phyloP scores from a whole-genome alignment of 2,888 invertebrate genomes.

The Drosophila paranaensis region DNA sequence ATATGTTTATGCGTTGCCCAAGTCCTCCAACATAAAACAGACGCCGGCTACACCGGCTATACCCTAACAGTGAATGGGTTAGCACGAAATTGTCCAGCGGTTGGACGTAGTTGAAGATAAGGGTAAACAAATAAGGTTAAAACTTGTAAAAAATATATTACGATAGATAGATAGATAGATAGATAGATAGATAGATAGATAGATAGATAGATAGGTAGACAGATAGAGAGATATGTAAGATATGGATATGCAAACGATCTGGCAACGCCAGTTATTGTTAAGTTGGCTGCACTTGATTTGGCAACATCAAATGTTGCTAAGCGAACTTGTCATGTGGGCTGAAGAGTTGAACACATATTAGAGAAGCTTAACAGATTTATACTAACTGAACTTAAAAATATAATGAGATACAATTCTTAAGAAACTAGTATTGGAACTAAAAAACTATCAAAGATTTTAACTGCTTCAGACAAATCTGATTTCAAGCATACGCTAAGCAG shows the following conservation, averaged over 20 bases:
- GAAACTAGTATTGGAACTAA: neutral
- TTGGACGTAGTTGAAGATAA: neutral
- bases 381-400: neutral
- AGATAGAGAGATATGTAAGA: too few relatives aligned
- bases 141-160: too few relatives aligned
- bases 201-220: too few relatives aligned
- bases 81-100: neutral
- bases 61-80: slow-evolving; percentile 15
- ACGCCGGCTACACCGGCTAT: slow-evolving; percentile 11
- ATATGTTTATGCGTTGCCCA: slow-evolving; percentile 39
- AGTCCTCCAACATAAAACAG: slow-evolving; percentile 55
- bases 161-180: too few relatives aligned
- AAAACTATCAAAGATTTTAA: neutral
- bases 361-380: neutral
- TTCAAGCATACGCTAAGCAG: neutral
- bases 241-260: neutral
- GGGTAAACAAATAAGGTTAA: too few relatives aligned
- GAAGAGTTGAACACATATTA: neutral
- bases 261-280: slow-evolving; percentile 4
- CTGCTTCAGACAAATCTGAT: neutral
- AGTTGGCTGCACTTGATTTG: neutral
- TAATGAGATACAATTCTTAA: neutral
- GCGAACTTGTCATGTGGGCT: neutral
- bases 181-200: too few relatives aligned
- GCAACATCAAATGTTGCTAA: neutral